Evolutionary conservation across 2,888 invertebrate genomes (phyloP).

Genomic region (Idaea aversata): DNA sequence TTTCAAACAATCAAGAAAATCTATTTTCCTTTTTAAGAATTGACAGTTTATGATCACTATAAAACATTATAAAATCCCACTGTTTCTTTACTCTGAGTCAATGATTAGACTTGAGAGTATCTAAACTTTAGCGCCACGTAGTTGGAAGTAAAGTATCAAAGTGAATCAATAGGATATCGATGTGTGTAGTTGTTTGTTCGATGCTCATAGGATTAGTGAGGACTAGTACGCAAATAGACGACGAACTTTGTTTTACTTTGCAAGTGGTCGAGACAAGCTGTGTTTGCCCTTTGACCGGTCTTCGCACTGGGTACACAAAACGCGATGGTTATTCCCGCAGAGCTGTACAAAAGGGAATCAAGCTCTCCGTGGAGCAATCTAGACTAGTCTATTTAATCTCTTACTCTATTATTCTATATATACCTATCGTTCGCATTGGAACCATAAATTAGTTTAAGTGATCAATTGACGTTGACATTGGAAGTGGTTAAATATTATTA

Average conservation of each 20-base stretch:
- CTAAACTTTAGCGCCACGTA: not conserved
- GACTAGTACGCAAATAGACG: conserved; percentile 54
- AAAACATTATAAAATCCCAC: too few species aligned
- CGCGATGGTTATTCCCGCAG: conserved; percentile 10
- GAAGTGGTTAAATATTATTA: too few species aligned
- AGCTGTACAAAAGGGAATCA: not conserved
- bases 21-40: too few species aligned
- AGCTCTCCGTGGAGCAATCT: not conserved
- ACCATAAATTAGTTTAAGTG: too few species aligned
- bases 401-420: too few species aligned
- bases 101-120: not conserved
- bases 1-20: too few species aligned
- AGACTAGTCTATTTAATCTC: not conserved
- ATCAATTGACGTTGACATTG: too few species aligned
- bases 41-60: too few species aligned
- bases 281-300: conserved; percentile 58
- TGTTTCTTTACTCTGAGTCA: too few species aligned
- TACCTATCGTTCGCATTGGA: too few species aligned
- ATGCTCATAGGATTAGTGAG: conserved; percentile 20
- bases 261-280: conserved; percentile 44
- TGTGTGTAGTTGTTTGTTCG: not conserved
- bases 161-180: conserved; percentile 23
- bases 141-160: not conserved
- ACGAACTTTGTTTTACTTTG: conserved; percentile 42
- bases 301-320: conserved; percentile 33